phyloP scores from a whole-genome alignment of 1,140 invertebrate species.

The Cydia pomonella region DNA sequence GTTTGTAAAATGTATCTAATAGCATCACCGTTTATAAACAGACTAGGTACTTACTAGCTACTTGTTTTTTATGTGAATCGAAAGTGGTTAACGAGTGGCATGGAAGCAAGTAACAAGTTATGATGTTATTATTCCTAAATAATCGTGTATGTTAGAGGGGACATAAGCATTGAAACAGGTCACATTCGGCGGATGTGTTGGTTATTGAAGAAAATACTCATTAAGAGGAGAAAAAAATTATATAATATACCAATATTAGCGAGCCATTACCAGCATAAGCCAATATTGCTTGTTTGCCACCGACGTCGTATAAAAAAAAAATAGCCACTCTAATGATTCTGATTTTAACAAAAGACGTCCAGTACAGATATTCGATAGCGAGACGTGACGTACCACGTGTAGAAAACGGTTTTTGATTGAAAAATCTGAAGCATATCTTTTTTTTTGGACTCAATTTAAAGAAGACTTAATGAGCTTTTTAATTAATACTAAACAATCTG shows the following conservation, averaged over 20 bases:
- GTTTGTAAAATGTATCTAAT: conserved; percentile 17
- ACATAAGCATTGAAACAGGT: conserved; percentile 4
- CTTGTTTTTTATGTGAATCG: conserved; percentile 20
- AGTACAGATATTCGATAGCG: too few relatives aligned
- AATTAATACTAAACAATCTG: too few relatives aligned
- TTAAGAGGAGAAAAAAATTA: background rate
- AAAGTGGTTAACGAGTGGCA: background rate
- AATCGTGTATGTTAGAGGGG: background rate
- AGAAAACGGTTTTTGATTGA: too few relatives aligned
- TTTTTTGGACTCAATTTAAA: too few relatives aligned
- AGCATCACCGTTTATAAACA: conserved; percentile 13
- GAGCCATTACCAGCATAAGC: too few relatives aligned
- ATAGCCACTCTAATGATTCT: too few relatives aligned
- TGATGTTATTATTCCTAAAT: conserved; percentile 11
- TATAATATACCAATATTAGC: background rate
- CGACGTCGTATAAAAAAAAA: too few relatives aligned
- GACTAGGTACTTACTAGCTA: background rate
- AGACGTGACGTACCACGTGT: too few relatives aligned
- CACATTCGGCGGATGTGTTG: background rate
- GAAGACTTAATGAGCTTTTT: too few relatives aligned
- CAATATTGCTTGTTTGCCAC: too few relatives aligned
- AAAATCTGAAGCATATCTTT: too few relatives aligned
- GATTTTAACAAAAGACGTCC: too few relatives aligned
- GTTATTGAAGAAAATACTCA: background rate
- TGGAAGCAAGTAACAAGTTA: conserved; percentile 2